Evolutionary conservation across 1,140 invertebrate species (phyloP), one percentile per base, ranked within the genome.

Genomic region (Sinella curviseta): DNA sequence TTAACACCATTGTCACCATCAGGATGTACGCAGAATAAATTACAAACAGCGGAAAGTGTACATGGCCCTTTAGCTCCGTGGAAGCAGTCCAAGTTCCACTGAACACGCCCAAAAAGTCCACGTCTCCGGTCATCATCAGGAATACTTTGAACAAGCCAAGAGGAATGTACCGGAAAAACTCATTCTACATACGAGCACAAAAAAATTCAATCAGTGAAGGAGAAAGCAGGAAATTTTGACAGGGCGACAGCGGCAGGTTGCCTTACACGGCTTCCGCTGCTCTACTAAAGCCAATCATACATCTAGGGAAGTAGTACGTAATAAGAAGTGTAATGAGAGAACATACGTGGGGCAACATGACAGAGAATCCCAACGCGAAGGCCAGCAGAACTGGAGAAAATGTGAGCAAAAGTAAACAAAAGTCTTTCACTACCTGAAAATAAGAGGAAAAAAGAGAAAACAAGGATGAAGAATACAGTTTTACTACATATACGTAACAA

Each of bases 41-140:
- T 2, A 94, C 87, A 85, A 94, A 92, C 0, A 92, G 91, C 81
- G 86, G 2, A 89, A 89, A 57, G 30, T 28, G 85, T 86, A 2
- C 89, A 88, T 85, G 90, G 89, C 36, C 90, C 89, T 2, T 89
- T 0, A 91, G 90, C 78, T 92, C 89, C 12, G 65, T 70, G 3
- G 57, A 60, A 8, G 4, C 24, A 3, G 31, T 33, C 65, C 65
- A 70, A 70, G 65, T 70, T 12, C 30, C 65, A 14, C 31, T 30
- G 1, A 93, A 85, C 24, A 93, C 87, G 77, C 82, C 83, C 70
- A 92, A 91, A 39, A 93, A 88, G 83, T 93, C 92, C 74, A 94
- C 86, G 85, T 96, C 94, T 0, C 94, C 94, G 1, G 94, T 95
- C 94, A 95, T 95, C 93, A 95, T 95, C 0, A 94, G 94, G 55